A percentile compares a stretch with the other conserved stretches of the same genome.
phyloP scores from a whole-genome alignment of 2,797 vertebrate genomes.

The Hemitrygon akajei region DNA sequence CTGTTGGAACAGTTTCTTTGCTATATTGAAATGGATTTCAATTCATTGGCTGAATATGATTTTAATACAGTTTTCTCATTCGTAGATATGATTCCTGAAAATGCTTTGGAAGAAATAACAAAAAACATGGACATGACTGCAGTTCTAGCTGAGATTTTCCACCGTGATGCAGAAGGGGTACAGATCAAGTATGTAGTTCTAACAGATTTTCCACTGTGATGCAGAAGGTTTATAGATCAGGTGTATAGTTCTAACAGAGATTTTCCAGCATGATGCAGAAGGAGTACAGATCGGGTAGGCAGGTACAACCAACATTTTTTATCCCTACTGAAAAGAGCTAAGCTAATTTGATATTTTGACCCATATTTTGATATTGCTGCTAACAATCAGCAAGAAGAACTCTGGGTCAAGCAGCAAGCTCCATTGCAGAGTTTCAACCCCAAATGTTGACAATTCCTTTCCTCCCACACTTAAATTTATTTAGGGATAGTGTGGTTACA shows the following conservation, averaged over 20 bases:
- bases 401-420: too few species aligned
- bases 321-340: not conserved
- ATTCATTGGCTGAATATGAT: not conserved
- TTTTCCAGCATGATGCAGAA: conserved; percentile 63
- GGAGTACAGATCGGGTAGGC: conserved; percentile 80
- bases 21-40: not conserved
- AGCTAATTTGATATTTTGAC: not conserved
- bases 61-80: conserved; percentile 15
- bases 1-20: not conserved
- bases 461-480: too few species aligned
- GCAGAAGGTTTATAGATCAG: too few species aligned
- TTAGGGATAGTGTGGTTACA: too few species aligned
- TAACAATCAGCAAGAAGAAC: too few species aligned
- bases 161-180: conserved; percentile 67
- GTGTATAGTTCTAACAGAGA: conserved; percentile 77
- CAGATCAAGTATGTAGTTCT: conserved; percentile 73
- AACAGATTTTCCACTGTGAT: too few species aligned
- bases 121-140: conserved; percentile 94
- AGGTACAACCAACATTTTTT: too few species aligned
- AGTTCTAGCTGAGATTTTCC: conserved; percentile 77
- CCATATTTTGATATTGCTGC: not conserved
- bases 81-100: conserved; percentile 94
- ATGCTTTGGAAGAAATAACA: conserved; percentile 94
- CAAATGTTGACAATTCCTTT: too few species aligned
- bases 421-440: too few species aligned